These are phyloP conservation scores for Sipha maydis DNA, from an alignment of 2,888 invertebrate genomes.

Conservation along the genomic window DNA sequence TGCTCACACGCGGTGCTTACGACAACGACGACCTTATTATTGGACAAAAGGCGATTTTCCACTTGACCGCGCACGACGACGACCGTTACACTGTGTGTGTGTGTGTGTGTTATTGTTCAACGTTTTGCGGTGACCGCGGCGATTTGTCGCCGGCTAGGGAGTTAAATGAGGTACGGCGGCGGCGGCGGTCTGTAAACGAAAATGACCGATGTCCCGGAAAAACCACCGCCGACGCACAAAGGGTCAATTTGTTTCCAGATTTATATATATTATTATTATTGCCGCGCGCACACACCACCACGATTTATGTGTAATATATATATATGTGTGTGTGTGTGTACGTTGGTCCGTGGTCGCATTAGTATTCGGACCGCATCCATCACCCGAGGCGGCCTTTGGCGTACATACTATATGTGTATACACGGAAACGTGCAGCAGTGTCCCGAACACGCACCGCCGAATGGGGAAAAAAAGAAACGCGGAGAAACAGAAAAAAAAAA, in stretches of 20 bases:
- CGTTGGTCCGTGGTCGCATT: constrained; percentile 3
- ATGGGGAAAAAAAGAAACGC: background rate
- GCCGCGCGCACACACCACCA: background rate
- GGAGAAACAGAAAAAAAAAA: background rate
- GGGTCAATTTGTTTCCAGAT: constrained; percentile 62
- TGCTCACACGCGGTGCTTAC: background rate
- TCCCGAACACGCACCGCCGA: constrained; percentile 32
- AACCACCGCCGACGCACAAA: constrained; percentile 20
- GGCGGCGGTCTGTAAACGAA: constrained; percentile 60
- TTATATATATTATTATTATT: constrained; percentile 46
- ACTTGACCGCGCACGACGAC: constrained; percentile 39
- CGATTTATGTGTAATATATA: background rate
- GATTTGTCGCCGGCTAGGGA: constrained; percentile 47
- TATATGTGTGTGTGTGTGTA: background rate
- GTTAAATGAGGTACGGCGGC: constrained; percentile 49
- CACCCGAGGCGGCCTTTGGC: constrained; percentile 44
- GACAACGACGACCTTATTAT: constrained; percentile 25
- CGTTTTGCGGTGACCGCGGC: constrained; percentile 44
- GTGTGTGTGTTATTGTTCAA: background rate
- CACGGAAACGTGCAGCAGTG: background rate
- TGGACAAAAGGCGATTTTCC: constrained; percentile 55
- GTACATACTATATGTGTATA: background rate
- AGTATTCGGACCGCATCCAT: constrained; percentile 60
- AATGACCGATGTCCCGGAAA: constrained; percentile 60
- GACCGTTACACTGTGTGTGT: constrained; percentile 1